Evolutionary conservation across 2,797 vertebrate genomes (phyloP).

Genomic region (Octomys mimax): DNA sequence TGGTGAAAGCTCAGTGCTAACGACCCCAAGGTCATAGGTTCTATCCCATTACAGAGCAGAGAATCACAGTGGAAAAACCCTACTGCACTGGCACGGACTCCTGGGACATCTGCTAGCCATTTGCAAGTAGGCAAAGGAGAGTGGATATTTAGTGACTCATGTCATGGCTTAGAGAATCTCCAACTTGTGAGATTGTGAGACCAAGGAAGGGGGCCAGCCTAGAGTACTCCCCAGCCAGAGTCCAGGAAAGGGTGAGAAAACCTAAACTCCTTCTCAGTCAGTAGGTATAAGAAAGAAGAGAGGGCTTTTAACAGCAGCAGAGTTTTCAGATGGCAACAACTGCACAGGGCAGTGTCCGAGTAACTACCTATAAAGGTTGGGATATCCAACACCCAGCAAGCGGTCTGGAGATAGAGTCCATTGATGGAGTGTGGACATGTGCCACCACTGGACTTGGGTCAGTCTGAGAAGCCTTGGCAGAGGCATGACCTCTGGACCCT

Average conservation of each 20-base stretch:
- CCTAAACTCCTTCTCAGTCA: neutral
- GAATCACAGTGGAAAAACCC: neutral
- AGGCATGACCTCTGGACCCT: neutral
- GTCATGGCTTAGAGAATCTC: neutral
- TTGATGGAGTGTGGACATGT: neutral
- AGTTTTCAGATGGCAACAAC: neutral
- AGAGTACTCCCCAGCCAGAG: neutral
- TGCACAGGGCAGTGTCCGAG: neutral
- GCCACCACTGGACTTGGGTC: neutral
- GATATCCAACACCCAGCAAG: neutral
- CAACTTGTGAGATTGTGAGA: neutral
- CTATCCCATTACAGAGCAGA: slow-evolving; percentile 3
- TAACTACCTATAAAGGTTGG: neutral
- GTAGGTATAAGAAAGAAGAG: neutral
- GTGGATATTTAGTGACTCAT: neutral
- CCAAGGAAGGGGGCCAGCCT: neutral
- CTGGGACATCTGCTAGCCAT: slow-evolving; percentile 17
- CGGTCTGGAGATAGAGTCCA: neutral
- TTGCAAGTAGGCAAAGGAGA: neutral
- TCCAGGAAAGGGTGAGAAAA: neutral
- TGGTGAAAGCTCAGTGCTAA: neutral
- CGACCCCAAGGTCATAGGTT: neutral
- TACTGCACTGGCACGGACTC: neutral
- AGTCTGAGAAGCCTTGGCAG: neutral
- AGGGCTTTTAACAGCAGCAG: neutral